phyloP scores from a whole-genome alignment of 2,113 vertebrate genomes.

The Dasyurus viverrinus region DNA sequence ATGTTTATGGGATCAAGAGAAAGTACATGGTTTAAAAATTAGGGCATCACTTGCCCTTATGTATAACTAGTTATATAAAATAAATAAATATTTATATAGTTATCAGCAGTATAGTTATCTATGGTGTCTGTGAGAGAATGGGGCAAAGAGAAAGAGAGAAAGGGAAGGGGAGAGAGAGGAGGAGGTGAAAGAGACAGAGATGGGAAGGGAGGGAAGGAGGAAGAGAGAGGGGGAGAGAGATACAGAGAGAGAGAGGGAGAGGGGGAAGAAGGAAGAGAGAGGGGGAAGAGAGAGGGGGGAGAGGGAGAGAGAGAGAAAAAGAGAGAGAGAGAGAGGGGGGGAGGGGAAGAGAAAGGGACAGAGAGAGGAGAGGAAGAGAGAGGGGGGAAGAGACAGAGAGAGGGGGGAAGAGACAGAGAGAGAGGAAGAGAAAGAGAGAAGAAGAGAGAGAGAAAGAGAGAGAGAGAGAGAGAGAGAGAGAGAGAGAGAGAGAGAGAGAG shows the following conservation, averaged over 20 bases:
- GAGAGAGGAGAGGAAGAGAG: too few species aligned
- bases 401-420: too few species aligned
- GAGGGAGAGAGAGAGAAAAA: neutral
- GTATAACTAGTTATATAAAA: neutral
- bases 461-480: too few species aligned
- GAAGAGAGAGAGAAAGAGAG: too few species aligned
- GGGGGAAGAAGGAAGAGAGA: too few species aligned
- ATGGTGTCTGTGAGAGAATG: neutral
- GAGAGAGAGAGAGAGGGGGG: too few species aligned
- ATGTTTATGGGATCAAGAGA: neutral
- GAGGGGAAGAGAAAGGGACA: too few species aligned
- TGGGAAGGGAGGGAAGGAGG: neutral
- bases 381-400: neutral
- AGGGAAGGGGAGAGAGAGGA: neutral
- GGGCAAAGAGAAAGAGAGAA: neutral
- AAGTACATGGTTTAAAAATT: neutral
- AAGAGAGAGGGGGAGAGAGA: too few species aligned
- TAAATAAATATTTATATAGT: too few species aligned
- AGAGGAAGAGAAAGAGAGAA: too few species aligned
- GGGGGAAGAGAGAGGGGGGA: too few species aligned
- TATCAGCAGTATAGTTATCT: neutral
- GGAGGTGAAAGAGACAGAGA: neutral
- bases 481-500: neutral
- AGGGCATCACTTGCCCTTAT: neutral
- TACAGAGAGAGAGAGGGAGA: too few species aligned